phyloP scores from a whole-genome alignment of 2,113 vertebrate species.

The Stegastes partitus region DNA sequence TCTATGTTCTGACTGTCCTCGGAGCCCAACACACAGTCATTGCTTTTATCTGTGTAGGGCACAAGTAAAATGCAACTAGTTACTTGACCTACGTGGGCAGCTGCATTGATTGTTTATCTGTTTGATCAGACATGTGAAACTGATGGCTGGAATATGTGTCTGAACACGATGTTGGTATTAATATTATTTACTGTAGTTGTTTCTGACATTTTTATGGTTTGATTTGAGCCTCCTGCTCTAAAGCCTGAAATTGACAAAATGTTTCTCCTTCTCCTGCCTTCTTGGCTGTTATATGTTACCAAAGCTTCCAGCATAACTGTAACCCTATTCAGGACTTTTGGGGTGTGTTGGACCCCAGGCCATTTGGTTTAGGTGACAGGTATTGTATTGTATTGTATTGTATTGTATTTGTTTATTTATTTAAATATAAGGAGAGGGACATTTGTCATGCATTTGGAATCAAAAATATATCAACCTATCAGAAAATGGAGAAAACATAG shows the following conservation, averaged over 20 bases:
- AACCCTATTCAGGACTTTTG: too few species aligned
- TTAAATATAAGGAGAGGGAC: too few species aligned
- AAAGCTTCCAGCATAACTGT: too few species aligned
- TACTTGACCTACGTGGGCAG: neutral
- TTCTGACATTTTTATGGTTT: neutral
- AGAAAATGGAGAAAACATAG: too few species aligned
- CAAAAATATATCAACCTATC: too few species aligned
- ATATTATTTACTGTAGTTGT: neutral
- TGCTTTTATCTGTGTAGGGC: neutral
- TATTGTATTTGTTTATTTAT: too few species aligned
- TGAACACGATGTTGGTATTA: neutral
- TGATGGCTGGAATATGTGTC: neutral
- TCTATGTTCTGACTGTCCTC: neutral
- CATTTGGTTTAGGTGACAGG: too few species aligned
- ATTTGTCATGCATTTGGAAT: too few species aligned
- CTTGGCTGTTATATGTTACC: too few species aligned
- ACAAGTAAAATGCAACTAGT: neutral
- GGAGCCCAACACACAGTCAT: neutral
- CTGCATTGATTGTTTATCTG: neutral
- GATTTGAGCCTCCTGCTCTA: neutral
- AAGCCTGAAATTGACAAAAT: neutral
- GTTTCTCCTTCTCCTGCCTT: neutral
- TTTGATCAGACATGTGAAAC: neutral
- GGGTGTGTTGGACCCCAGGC: too few species aligned
- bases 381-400: too few species aligned